phyloP scores from a whole-genome alignment of 2,888 invertebrate species.

The Chrysolina americana region DNA sequence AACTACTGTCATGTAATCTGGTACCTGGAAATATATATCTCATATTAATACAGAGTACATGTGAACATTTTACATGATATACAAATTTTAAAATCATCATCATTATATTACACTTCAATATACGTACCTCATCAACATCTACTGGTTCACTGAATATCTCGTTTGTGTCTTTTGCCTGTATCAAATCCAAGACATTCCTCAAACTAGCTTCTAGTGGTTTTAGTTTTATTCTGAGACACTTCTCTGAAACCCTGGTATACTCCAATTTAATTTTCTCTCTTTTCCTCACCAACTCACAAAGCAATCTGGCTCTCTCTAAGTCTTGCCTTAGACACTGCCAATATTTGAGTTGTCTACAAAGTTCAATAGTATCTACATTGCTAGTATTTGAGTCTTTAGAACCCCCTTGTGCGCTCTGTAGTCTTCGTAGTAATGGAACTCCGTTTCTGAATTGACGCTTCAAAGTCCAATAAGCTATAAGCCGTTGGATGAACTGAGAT shows the following conservation, averaged over 20 bases:
- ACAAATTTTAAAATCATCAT: no score
- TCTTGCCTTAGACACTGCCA: conserved; percentile 96
- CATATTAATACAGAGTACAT: neutral
- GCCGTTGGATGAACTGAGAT: conserved; percentile 87
- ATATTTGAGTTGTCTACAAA: conserved; percentile 90
- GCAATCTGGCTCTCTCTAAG: conserved; percentile 89
- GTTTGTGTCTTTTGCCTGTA: conserved; percentile 85
- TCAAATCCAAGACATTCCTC: conserved; percentile 81
- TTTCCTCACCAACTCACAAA: conserved; percentile 96
- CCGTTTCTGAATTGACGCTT: conserved; percentile 96
- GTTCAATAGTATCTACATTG: conserved; percentile 77
- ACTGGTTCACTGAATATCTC: conserved; percentile 96
- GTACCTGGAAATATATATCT: conserved; percentile 73
- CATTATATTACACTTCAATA: no score
- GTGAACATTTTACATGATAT: no score
- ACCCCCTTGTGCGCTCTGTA: conserved; percentile 76
- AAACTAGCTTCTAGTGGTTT: conserved; percentile 87
- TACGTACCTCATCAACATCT: conserved; percentile 80
- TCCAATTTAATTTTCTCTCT: conserved; percentile 95
- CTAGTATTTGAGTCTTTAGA: conserved; percentile 62
- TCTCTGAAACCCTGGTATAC: conserved; percentile 84
- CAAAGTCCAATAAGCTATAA: conserved; percentile 97
- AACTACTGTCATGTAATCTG: conserved; percentile 91
- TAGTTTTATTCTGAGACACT: conserved; percentile 85
- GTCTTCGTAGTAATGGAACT: conserved; percentile 89